Percentiles rank a stretch among this genome's conserved stretches.
Evolutionary conservation across 2,888 invertebrate genomes (phyloP).

Genomic region (Aethes cnicana): DNA sequence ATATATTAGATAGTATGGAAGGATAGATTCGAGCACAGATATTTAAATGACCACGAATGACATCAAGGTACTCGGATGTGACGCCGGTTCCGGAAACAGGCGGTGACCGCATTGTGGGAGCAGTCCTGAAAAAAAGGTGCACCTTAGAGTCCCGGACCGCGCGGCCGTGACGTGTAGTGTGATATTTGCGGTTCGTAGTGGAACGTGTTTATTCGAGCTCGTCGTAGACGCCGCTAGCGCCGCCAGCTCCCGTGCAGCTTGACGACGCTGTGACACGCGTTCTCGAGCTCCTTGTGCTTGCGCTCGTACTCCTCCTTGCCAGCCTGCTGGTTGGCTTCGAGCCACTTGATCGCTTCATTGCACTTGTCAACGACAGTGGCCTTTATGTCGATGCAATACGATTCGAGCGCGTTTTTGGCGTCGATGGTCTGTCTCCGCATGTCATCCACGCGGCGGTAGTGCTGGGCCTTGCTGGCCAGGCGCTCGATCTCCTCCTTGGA

Average conservation of each 20-base stretch:
- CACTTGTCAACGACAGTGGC: conserved; percentile 94
- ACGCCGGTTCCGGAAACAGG: too few relatives aligned
- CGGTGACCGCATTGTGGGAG: too few relatives aligned
- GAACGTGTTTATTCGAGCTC: conserved; percentile 92
- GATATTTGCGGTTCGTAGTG: conserved; percentile 39
- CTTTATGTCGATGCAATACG: conserved; percentile 97
- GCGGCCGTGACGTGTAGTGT: too few relatives aligned
- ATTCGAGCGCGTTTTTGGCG: conserved; percentile 93
- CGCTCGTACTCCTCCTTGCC: conserved; percentile 97
- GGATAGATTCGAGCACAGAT: too few relatives aligned
- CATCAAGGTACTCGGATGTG: too few relatives aligned
- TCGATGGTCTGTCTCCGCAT: conserved; percentile 91
- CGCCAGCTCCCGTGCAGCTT: conserved; percentile 92
- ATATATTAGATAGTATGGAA: too few relatives aligned
- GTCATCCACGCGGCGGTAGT: conserved; percentile 92
- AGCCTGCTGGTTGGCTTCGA: conserved; percentile 92
- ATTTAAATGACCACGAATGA: too few relatives aligned
- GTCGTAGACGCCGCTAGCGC: conserved; percentile 94
- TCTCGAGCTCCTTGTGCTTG: conserved; percentile 96
- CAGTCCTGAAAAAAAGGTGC: too few relatives aligned
- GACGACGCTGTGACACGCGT: conserved; percentile 95
- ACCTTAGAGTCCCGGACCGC: too few relatives aligned
- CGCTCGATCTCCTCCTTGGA: conserved; percentile 97
- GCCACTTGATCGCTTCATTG: conserved; percentile 93
- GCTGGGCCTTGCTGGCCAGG: conserved; percentile 96